Base-by-base conservation (phyloP, 2,888 invertebrate genomes). In the Drosophila yooni region DNA sequence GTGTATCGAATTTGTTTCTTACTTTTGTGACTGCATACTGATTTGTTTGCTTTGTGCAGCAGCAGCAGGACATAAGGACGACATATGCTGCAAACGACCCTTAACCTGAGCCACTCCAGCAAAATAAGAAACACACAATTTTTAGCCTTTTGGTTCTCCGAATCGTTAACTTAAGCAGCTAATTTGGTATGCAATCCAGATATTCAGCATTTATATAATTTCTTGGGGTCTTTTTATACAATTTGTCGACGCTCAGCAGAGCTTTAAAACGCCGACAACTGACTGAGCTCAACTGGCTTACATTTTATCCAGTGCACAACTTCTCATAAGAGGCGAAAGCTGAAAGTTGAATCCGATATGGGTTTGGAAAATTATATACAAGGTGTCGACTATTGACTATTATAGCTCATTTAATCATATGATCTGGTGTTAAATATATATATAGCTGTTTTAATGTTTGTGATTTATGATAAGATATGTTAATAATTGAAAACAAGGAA, bases 21-120 rank as follows among this genome's bases (percentile, higher is more conserved):
- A 77, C 70, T 79, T 79, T 89, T 88, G 75, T 85, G 90, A 83
- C 88, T 90, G 89, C 85, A 89, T 90, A 89, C 89, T 90, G 89
- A 89, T 89, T 89, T 90, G 88, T 83, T 90, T 85, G 79, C 75
- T 75, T 80, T 79, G 79, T 88, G 88, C 90, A 83, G 82, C 88
- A 83, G 73, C 79, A 64, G 56, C 74, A 70, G 60, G 70, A 74
- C 74, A 71, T 46, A 61, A 54, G 86, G 56, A 76, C 85, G 73
- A 87, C 85, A 86, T 82, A 87, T 89, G 85, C 87, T 82, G 69
- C 56, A 62, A 84, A 84, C 82, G 85, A 84, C 89, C 89, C 79
- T 89, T 82, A 89, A 87, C 85, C 85, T 87, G 88, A 40, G 66
- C 72, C 75, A 75, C 78, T 83, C 31, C 43, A 68, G 38, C 63